Base-by-base conservation (phyloP, 2,888 invertebrate species). In the Yponomeuta sedellus region DNA sequence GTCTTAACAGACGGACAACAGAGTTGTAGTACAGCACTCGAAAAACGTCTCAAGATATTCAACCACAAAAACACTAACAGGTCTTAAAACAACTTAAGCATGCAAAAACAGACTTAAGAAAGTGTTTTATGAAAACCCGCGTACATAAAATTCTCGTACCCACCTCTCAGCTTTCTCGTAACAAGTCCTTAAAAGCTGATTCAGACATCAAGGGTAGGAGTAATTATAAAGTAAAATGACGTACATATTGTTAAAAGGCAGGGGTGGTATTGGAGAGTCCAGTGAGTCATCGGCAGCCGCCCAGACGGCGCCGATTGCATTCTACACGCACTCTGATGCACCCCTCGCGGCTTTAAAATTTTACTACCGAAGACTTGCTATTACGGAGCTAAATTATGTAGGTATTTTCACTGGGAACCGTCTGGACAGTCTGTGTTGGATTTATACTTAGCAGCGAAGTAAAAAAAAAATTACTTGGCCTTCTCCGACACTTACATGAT, bases 231-330 rank as follows among this genome's bases (percentile, higher is more conserved):
- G 16, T 12, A 16, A 52, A 52, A 52, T 52, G 44, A 16, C 12
- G 44, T 16, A 6, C 16, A 16, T 52, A 52, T 52, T 52, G 44
- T 52, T 52, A 3, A 52, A 52, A 52, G 44, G 12, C 44, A 52
- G 44, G 44, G 44, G 44, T 12, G 3, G 44, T 8, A 52, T 52
- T 52, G 44, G 44, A 52, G 44, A 52, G 44, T 52, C 44, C 44
- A 52, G 44, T 90, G 90, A 90, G 77, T 90, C 90, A 90, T 76
- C 74, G 71, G 71, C 69, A 69, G 69, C 74, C 88, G 86, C 68
- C 89, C 79, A 86, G 88, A 86, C 88, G 89, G 88, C 89, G 89
- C 88, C 86, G 74, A 67, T 68, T 65, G 70, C 59, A 71, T 70
- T 64, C 67, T 72, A 70, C 78, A 79, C 77, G 78, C 79, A 80